These are phyloP conservation scores for Spheniscus humboldti DNA, from an alignment of 2,797 vertebrate species.

Conservation along the genomic window DNA sequence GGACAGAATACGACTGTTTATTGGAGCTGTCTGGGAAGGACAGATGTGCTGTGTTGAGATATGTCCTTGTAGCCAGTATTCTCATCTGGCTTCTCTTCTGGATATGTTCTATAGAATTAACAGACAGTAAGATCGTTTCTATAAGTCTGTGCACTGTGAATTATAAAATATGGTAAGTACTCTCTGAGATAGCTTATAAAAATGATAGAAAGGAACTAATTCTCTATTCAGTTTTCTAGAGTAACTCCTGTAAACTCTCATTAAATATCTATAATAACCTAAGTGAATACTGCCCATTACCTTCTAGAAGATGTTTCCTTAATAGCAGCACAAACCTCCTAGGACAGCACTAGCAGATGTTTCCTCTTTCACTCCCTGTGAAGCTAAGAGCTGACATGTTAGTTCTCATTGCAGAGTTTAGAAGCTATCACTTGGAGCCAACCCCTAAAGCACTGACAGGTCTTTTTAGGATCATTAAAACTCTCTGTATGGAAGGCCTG, in stretches of 20 bases:
- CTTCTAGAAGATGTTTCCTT: neutral
- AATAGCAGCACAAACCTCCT: neutral
- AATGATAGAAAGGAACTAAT: neutral
- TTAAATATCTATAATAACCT: neutral
- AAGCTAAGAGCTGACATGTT: slow-evolving; percentile 1
- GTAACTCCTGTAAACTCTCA: neutral
- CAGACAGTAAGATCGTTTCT: neutral
- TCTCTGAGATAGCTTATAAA: neutral
- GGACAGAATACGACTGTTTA: neutral
- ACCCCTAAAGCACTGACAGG: neutral
- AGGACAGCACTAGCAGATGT: neutral
- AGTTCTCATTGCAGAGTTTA: neutral
- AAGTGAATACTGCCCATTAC: neutral
- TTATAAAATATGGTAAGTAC: neutral
- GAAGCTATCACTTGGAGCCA: neutral
- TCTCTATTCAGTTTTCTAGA: neutral
- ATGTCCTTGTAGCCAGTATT: neutral
- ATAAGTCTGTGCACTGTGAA: neutral
- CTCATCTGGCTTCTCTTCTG: neutral
- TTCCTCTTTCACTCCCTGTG: neutral
- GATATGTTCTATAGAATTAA: neutral
- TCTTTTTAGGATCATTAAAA: slow-evolving; percentile 2
- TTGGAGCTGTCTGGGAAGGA: neutral
- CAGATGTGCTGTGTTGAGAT: neutral
- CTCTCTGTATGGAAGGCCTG: neutral